phyloP scores from a whole-genome alignment of 2,888 invertebrate species.

The Ganaspis brasiliensis region DNA sequence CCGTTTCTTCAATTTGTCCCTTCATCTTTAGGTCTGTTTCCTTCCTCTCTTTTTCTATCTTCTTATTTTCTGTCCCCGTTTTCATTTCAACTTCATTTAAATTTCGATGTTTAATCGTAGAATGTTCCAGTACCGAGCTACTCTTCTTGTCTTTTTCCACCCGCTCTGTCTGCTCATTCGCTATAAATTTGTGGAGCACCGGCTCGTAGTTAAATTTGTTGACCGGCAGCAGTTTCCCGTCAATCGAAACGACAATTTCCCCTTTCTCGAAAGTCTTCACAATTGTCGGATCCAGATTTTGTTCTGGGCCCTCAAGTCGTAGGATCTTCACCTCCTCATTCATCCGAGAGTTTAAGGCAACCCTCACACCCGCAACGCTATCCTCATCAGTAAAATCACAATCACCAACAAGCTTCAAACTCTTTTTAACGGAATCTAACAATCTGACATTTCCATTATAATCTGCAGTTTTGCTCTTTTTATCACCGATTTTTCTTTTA shows the following conservation, averaged over 20 bases:
- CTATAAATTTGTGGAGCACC: constrained; percentile 50
- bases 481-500: constrained; percentile 43
- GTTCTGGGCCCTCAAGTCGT: constrained; percentile 60
- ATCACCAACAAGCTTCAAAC: constrained; percentile 59
- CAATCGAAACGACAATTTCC: constrained; percentile 75
- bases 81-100: too few relatives aligned
- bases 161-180: not conserved
- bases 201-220: constrained; percentile 63
- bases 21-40: too few relatives aligned
- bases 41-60: constrained; percentile 46
- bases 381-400: constrained; percentile 76
- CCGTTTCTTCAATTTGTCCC: constrained; percentile 42
- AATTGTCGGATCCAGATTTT: constrained; percentile 62
- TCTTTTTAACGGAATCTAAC: constrained; percentile 33
- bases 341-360: constrained; percentile 79
- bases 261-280: constrained; percentile 77
- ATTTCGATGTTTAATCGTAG: too few relatives aligned
- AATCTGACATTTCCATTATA: constrained; percentile 23
- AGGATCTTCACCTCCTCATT: constrained; percentile 57
- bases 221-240: constrained; percentile 74
- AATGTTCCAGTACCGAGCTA: not conserved
- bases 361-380: constrained; percentile 80
- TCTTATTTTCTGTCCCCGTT: constrained; percentile 5
- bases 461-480: constrained; percentile 35
- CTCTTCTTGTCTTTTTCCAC: constrained; percentile 45